Base-by-base conservation (phyloP, 2,888 invertebrate species). In the Baronia brevicornis region DNA sequence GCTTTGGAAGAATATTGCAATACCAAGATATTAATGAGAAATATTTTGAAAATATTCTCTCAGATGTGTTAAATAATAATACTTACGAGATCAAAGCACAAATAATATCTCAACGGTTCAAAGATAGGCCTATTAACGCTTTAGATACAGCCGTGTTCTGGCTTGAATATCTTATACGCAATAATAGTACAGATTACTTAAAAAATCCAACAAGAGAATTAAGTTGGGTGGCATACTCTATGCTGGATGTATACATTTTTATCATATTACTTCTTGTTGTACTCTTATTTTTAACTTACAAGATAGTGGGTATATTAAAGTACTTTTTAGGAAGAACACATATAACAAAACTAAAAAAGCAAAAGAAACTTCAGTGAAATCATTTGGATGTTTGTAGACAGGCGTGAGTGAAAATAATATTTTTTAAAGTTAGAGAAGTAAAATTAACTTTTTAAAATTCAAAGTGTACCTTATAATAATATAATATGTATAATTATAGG, bases 161-260 rank as follows among this genome's bases (percentile, higher is more conserved):
- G 88, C 70, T 86, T 5, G 86, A 88, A 41, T 87, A 88, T 47
- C 78, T 88, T 0, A 62, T 88, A 2, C 72, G 87, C 24, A 66
- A 88, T 52, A 82, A 82, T 32, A 87, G 87, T 7, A 86, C 86
- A 0, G 49, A 60, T 1, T 82, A 72, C 34, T 73, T 87, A 48
- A 86, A 84, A 35, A 84, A 75, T 55, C 78, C 86, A 1, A 69
- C 82, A 1, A 49, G 73, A 3, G 58, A 80, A 15, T 51, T 87
- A 41, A 75, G 60, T 38, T 74, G 77, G 63, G 33, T 79, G 3
- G 70, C 63, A 3, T 73, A 69, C 34, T 60, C 52, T 25, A 73
- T 80, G 63, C 8, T 87, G 4, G 87, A 87, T 48, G 64, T 87
- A 0, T 74, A 70, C 30, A 58, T 43, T 8, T 67, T 71, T 36